Percentiles rank a stretch among this genome's conserved stretches.
phyloP scores from a whole-genome alignment of 2,797 vertebrate species.

The Acrocephalus scirpaceus region DNA sequence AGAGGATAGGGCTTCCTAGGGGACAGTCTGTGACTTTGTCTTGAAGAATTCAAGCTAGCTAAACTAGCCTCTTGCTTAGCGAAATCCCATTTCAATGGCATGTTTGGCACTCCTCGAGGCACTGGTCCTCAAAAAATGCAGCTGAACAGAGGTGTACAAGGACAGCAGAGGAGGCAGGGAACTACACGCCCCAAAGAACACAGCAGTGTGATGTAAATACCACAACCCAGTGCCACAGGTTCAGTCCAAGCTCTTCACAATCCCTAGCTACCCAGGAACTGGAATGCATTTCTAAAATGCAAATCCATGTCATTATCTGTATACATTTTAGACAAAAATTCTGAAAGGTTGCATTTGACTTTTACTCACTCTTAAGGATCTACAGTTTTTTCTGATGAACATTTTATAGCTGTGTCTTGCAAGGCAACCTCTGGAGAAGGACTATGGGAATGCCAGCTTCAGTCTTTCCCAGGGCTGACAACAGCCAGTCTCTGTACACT shows the following conservation, averaged over 20 bases:
- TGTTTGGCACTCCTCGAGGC: not conserved
- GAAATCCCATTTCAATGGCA: not conserved
- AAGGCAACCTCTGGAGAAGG: not conserved
- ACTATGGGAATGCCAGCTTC: not conserved
- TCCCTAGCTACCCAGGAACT: not conserved
- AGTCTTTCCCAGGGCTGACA: not conserved
- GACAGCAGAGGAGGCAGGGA: not conserved
- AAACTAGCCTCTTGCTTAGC: not conserved
- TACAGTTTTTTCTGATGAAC: not conserved
- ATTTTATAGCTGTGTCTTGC: not conserved
- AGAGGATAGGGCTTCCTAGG: not conserved
- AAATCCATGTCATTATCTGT: not conserved
- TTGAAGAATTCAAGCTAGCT: not conserved
- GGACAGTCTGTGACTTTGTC: not conserved
- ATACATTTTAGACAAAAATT: not conserved
- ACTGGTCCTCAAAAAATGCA: not conserved
- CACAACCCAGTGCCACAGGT: not conserved
- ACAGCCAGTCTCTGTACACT: not conserved
- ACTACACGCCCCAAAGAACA: not conserved
- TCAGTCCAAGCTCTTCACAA: not conserved
- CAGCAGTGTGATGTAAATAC: not conserved
- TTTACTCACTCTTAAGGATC: not conserved
- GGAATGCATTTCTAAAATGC: not conserved
- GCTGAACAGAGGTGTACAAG: not conserved
- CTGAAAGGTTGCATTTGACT: not conserved